Evolutionary conservation across 2,113 vertebrate genomes (phyloP).

Genomic region (Pica pica): DNA sequence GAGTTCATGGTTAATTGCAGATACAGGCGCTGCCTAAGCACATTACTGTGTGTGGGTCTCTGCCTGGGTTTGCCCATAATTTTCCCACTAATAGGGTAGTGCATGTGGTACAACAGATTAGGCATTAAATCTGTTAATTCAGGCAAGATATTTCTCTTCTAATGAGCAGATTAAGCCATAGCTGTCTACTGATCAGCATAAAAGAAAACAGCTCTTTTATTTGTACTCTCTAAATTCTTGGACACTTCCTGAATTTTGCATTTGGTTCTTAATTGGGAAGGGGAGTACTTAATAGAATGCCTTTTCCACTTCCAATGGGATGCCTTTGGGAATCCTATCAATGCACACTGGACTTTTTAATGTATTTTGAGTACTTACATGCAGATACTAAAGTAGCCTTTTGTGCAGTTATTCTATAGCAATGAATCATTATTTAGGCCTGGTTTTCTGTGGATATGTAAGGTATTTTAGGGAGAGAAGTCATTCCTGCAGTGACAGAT

Average conservation of each 20-base stretch:
- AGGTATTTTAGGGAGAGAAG: slow-evolving; percentile 8
- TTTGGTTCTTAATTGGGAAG: background rate
- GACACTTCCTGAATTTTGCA: background rate
- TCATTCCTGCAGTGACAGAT: background rate
- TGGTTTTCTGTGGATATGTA: background rate
- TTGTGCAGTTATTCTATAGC: background rate
- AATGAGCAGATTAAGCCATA: background rate
- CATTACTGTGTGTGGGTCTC: background rate
- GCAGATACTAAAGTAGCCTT: background rate
- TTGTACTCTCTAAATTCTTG: background rate
- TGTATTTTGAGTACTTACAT: background rate
- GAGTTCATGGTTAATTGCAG: background rate
- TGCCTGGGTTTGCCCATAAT: background rate
- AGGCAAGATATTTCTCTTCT: background rate
- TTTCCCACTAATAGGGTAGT: background rate
- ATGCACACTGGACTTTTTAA: background rate
- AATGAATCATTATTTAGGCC: background rate
- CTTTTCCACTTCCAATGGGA: background rate
- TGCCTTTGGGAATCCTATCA: background rate
- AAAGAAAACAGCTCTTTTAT: background rate
- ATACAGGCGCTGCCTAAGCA: background rate
- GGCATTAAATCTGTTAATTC: background rate
- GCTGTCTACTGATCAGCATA: background rate
- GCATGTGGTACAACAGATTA: background rate
- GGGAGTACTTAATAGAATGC: background rate